Evolutionary conservation across 2,113 vertebrate species (phyloP).

Genomic region (Ictidomys tridecemlineatus): DNA sequence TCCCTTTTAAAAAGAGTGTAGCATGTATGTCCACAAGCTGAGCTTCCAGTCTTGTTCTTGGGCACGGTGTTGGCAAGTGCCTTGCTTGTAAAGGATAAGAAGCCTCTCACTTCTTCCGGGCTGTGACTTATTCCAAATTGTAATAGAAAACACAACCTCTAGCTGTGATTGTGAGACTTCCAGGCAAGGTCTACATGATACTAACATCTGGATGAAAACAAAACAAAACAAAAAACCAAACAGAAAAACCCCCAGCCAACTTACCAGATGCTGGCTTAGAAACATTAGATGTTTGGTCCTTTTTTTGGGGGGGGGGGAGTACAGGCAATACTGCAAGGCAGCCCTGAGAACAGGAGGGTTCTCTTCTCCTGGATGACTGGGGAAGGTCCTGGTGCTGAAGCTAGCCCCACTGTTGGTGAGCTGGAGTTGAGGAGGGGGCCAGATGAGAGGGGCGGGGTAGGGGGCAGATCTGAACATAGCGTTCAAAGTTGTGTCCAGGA

Average conservation of each 20-base stretch:
- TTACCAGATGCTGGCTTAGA: conserved; percentile 44
- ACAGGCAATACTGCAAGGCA: neutral
- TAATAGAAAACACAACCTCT: conserved; percentile 57
- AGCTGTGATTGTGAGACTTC: conserved; percentile 16
- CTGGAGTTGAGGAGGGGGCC: neutral
- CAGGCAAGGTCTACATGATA: conserved; percentile 41
- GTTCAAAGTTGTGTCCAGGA: conserved; percentile 31
- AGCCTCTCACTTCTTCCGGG: conserved; percentile 17
- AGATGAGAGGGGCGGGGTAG: neutral
- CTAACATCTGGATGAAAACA: conserved; percentile 68
- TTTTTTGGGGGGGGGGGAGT: too few relatives aligned
- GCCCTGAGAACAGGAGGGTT: neutral
- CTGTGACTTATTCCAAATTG: conserved; percentile 16
- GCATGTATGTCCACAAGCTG: neutral
- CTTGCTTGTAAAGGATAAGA: neutral
- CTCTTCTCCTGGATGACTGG: neutral
- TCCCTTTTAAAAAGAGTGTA: neutral
- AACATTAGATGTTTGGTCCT: neutral
- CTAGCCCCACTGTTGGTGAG: neutral
- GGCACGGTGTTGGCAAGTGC: neutral
- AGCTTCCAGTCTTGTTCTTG: neutral
- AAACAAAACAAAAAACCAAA: conserved; percentile 20
- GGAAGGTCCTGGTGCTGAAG: neutral
- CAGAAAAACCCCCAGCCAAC: neutral
- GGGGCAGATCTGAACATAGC: neutral